Percentiles rank a stretch among this genome's conserved stretches.
phyloP scores from a whole-genome alignment of 2,113 vertebrate genomes.

The Oriolus oriolus region DNA sequence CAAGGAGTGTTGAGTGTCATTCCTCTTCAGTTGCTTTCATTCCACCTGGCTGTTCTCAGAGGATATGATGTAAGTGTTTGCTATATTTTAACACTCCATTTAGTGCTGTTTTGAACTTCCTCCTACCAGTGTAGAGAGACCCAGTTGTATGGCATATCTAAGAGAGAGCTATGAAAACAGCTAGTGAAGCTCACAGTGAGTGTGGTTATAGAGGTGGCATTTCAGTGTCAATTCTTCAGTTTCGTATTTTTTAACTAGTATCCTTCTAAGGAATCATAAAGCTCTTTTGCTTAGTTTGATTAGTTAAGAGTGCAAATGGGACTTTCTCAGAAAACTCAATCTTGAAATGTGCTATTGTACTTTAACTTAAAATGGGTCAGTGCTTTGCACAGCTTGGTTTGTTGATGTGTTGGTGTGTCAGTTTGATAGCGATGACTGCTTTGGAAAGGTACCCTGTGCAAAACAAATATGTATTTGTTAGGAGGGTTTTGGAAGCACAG shows the following conservation, averaged over 20 bases:
- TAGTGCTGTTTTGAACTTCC: background rate
- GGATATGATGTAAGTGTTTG: constrained; percentile 87
- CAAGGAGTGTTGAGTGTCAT: constrained; percentile 94
- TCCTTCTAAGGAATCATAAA: background rate
- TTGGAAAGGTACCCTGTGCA: background rate
- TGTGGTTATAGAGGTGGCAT: background rate
- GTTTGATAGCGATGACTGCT: background rate
- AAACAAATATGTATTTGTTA: background rate
- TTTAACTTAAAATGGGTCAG: background rate
- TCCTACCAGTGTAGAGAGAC: background rate
- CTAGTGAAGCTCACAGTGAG: background rate
- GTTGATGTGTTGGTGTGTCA: background rate
- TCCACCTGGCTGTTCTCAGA: constrained; percentile 93
- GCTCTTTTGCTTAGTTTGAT: background rate
- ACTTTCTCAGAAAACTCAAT: background rate
- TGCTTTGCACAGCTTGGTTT: background rate
- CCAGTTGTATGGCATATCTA: background rate
- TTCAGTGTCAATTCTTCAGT: background rate
- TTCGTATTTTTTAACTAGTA: background rate
- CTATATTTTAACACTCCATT: background rate
- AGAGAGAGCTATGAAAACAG: background rate
- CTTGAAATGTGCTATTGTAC: background rate
- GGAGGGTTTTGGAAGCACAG: background rate
- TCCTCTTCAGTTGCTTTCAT: constrained; percentile 91
- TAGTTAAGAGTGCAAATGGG: background rate